phyloP scores from a whole-genome alignment of 1,140 invertebrate genomes.

The Zaprionus africanus region DNA sequence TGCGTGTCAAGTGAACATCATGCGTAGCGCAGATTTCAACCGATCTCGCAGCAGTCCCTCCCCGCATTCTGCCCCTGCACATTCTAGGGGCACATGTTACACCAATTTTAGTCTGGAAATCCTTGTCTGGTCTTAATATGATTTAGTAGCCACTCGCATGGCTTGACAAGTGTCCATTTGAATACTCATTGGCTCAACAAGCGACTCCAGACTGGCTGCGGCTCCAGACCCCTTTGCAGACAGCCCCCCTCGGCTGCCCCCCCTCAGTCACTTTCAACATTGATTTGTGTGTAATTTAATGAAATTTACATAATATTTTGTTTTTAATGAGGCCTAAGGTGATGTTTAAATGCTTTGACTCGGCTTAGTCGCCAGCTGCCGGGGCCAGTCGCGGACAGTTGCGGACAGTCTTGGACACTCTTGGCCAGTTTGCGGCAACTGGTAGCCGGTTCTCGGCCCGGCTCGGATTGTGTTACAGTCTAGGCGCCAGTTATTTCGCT shows the following conservation, averaged over 20 bases:
- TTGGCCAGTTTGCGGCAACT: conserved; percentile 47
- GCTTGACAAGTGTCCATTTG: conserved; percentile 84
- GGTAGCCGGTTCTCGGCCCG: conserved; percentile 44
- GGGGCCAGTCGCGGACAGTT: conserved; percentile 10
- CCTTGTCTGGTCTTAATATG: conserved; percentile 84
- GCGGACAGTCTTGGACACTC: conserved; percentile 1
- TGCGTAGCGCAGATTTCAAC: conserved; percentile 70
- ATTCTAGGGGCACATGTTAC: conserved; percentile 58
- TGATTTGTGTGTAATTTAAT: conserved; percentile 83
- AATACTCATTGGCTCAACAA: conserved; percentile 84
- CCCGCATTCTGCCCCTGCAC: background rate
- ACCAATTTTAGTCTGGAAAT: conserved; percentile 79
- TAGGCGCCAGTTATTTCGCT: conserved; percentile 44
- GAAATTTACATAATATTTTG: conserved; percentile 83
- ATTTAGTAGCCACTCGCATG: conserved; percentile 82
- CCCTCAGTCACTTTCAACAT: conserved; percentile 47
- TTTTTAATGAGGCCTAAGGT: conserved; percentile 83
- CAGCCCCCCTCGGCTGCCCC: background rate
- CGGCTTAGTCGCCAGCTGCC: conserved; percentile 42
- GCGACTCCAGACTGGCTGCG: conserved; percentile 35
- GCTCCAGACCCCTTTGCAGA: background rate
- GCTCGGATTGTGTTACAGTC: conserved; percentile 31
- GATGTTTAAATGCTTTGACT: conserved; percentile 83
- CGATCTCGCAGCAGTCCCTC: background rate
- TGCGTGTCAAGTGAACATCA: conserved; percentile 84